A percentile compares a stretch with the other conserved stretches of the same genome.
These are phyloP conservation scores for Chrosomus eos DNA, from an alignment of 2,797 vertebrate genomes.

Conservation along the genomic window DNA sequence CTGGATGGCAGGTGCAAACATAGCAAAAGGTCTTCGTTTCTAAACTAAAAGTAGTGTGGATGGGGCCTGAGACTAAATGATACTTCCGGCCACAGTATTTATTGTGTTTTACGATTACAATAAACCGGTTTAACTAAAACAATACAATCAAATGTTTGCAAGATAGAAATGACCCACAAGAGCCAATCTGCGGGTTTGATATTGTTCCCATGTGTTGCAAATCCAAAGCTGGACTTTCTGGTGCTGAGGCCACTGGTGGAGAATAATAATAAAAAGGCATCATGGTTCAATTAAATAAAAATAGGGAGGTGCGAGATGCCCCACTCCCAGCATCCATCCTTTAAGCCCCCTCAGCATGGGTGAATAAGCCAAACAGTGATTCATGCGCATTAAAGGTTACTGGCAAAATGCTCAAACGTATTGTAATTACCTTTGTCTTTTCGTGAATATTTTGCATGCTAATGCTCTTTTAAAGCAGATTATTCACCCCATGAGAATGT, in stretches of 20 bases:
- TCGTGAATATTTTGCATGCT: conserved; percentile 35
- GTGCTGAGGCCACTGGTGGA: background rate
- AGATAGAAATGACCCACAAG: background rate
- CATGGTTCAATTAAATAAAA: conserved; percentile 34
- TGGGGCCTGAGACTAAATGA: background rate
- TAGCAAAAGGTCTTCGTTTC: no score
- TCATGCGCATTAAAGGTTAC: conserved; percentile 50
- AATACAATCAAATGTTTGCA: background rate
- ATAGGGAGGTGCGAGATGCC: conserved; percentile 1
- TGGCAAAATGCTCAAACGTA: conserved; percentile 46
- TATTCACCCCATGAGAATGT: conserved; percentile 19
- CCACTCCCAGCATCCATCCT: conserved; percentile 27
- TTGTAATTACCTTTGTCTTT: conserved; percentile 52
- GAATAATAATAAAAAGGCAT: conserved; percentile 29
- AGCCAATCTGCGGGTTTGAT: conserved; percentile 1
- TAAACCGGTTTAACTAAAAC: background rate
- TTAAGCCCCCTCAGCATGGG: conserved; percentile 32
- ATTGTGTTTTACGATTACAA: background rate
- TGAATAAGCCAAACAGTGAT: conserved; percentile 46
- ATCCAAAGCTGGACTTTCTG: conserved; percentile 6
- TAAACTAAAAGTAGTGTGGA: no score
- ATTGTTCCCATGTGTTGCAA: background rate
- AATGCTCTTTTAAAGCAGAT: conserved; percentile 42
- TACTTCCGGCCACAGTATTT: background rate
- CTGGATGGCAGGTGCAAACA: no score